phyloP scores from a whole-genome alignment of 2,797 vertebrate species.

The Cephalopachus bancanus region DNA sequence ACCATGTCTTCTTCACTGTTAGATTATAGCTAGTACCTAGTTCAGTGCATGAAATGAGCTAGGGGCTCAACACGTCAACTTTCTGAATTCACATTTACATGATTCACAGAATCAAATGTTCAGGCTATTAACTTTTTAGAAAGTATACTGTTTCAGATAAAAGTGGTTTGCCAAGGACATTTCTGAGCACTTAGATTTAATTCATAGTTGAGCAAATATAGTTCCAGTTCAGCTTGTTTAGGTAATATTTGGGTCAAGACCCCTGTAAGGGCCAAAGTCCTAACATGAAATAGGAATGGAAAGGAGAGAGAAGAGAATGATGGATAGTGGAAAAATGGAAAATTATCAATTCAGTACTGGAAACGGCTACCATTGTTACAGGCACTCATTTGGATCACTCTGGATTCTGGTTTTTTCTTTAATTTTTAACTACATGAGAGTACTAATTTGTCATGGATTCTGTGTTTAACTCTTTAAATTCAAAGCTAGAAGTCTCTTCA shows the following conservation, averaged over 20 bases:
- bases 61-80: neutral
- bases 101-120: neutral
- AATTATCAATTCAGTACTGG: neutral
- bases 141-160: neutral
- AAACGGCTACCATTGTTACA: neutral
- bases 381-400: too few relatives aligned
- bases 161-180: neutral
- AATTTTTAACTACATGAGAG: too few relatives aligned
- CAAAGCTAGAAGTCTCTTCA: neutral
- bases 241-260: neutral
- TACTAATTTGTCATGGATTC: too few relatives aligned
- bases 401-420: neutral
- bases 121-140: neutral
- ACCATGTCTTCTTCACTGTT: neutral
- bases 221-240: neutral
- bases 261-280: neutral
- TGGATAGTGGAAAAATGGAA: fast-evolving
- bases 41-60: too few relatives aligned
- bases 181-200: slow-evolving; percentile 13
- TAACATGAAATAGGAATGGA: neutral
- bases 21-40: neutral
- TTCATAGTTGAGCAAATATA: neutral
- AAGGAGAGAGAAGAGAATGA: fast-evolving
- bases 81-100: neutral
- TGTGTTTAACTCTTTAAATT: neutral